Percentiles rank a stretch among this genome's conserved stretches.
phyloP scores from a whole-genome alignment of 2,888 invertebrate species.

The Stictocephala bisonia region DNA sequence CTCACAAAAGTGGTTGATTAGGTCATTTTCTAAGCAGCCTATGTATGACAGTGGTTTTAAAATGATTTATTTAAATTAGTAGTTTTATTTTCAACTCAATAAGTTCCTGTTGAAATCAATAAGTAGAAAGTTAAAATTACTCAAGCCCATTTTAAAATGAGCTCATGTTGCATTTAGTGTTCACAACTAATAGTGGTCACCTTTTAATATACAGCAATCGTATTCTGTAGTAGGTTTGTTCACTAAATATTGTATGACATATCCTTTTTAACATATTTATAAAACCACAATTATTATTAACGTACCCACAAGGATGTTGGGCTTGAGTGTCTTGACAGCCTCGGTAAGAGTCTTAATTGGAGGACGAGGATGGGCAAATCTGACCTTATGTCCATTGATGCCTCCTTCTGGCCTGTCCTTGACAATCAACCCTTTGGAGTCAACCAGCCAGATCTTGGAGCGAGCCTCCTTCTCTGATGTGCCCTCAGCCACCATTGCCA shows the following conservation, averaged over 20 bases:
- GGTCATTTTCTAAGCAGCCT: too few species aligned
- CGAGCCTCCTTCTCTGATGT: constrained; percentile 79
- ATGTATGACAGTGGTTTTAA: too few species aligned
- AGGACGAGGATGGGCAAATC: constrained; percentile 82
- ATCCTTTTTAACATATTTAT: too few species aligned
- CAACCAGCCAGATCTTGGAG: constrained; percentile 92
- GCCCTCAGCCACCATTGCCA: constrained; percentile 94
- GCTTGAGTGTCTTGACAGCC: constrained; percentile 83
- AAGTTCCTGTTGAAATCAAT: too few species aligned
- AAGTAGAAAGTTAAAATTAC: too few species aligned
- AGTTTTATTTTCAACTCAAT: too few species aligned
- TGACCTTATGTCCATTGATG: constrained; percentile 80
- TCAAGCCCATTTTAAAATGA: too few species aligned
- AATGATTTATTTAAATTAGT: too few species aligned
- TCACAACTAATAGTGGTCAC: background rate
- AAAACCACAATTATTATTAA: too few species aligned
- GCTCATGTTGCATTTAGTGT: background rate
- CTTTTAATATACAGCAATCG: background rate
- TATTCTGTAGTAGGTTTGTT: background rate
- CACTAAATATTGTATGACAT: background rate
- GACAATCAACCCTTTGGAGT: constrained; percentile 94
- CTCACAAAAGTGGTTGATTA: too few species aligned
- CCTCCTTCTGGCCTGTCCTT: constrained; percentile 87
- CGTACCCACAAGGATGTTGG: constrained; percentile 87
- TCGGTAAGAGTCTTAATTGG: constrained; percentile 83